phyloP scores from a whole-genome alignment of 2,113 vertebrate genomes.

The Arothron firmamentum region DNA sequence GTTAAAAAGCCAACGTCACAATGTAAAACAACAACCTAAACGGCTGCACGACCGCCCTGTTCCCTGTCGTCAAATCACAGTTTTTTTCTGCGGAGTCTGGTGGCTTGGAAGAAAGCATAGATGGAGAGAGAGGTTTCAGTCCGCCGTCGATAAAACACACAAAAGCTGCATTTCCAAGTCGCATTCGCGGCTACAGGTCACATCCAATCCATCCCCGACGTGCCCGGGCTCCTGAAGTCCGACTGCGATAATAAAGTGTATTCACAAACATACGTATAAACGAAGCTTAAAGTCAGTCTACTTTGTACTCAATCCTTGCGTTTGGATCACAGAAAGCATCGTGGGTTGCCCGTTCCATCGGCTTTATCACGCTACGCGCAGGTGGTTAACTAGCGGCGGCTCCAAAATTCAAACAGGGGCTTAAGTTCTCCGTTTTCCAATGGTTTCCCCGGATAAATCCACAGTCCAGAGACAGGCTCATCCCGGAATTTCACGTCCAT shows the following conservation, averaged over 20 bases:
- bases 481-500: constrained; percentile 19
- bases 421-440: constrained; percentile 21
- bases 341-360: constrained; percentile 33
- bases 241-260: not conserved
- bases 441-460: constrained; percentile 13
- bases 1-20: constrained; percentile 37
- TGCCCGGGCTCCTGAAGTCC: constrained; percentile 4
- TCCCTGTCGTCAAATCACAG: constrained; percentile 6
- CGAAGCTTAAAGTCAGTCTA: constrained; percentile 14
- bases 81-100: constrained; percentile 52
- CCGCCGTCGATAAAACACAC: constrained; percentile 37
- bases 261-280: constrained; percentile 17
- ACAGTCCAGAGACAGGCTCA: constrained; percentile 40
- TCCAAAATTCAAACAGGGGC: constrained; percentile 32
- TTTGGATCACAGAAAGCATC: constrained; percentile 42
- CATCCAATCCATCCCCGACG: constrained; percentile 54
- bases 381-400: constrained; percentile 27
- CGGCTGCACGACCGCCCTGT: not conserved
- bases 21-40: constrained; percentile 7
- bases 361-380: constrained; percentile 15
- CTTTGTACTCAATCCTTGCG: constrained; percentile 28
- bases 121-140: constrained; percentile 13
- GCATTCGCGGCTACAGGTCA: constrained; percentile 22
- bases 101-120: constrained; percentile 53
- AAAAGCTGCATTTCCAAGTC: constrained; percentile 5